A percentile compares a stretch with the other conserved stretches of the same genome.
These are phyloP conservation scores for Paramisgurnus dabryanus DNA, from an alignment of 2,113 vertebrate genomes.

Conservation along the genomic window DNA sequence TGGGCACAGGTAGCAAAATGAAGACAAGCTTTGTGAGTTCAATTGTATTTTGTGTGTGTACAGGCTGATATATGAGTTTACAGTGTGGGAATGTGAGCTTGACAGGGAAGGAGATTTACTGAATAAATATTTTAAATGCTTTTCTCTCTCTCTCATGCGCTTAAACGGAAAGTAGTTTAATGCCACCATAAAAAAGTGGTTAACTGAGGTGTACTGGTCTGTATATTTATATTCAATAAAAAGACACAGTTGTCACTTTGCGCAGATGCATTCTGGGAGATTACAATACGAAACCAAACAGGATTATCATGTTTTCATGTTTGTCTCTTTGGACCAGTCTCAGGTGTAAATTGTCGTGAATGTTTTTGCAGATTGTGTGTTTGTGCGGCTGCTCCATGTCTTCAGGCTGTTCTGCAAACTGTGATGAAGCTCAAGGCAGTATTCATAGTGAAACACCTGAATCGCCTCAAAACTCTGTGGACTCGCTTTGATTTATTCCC, in stretches of 20 bases:
- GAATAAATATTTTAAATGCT: conserved; percentile 61
- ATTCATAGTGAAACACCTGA: conserved; percentile 20
- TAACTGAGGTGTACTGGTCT: conserved; percentile 64
- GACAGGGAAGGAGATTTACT: conserved; percentile 61
- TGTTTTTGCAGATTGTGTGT: not conserved
- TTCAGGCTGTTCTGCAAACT: not conserved
- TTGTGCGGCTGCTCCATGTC: conserved; percentile 5
- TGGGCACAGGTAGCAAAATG: conserved; percentile 9
- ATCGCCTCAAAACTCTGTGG: conserved; percentile 27
- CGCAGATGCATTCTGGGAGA: conserved; percentile 48
- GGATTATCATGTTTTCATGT: conserved; percentile 37
- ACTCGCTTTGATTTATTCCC: conserved; percentile 38
- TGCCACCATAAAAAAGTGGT: conserved; percentile 67
- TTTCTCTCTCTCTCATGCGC: conserved; percentile 45
- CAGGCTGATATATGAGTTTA: conserved; percentile 44
- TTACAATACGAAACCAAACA: conserved; percentile 53
- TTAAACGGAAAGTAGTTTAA: conserved; percentile 69
- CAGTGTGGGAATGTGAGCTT: conserved; percentile 14
- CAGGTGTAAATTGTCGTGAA: conserved; percentile 1
- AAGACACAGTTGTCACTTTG: conserved; percentile 36
- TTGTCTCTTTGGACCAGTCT: not conserved
- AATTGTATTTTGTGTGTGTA: conserved; percentile 54
- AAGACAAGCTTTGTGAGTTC: conserved; percentile 51
- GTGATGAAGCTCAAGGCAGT: conserved; percentile 6
- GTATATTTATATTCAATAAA: conserved; percentile 64